A percentile compares a stretch with the other conserved stretches of the same genome.
These are phyloP conservation scores for Dromiciops gliroides DNA, from an alignment of 2,113 vertebrate species.

Conservation along the genomic window DNA sequence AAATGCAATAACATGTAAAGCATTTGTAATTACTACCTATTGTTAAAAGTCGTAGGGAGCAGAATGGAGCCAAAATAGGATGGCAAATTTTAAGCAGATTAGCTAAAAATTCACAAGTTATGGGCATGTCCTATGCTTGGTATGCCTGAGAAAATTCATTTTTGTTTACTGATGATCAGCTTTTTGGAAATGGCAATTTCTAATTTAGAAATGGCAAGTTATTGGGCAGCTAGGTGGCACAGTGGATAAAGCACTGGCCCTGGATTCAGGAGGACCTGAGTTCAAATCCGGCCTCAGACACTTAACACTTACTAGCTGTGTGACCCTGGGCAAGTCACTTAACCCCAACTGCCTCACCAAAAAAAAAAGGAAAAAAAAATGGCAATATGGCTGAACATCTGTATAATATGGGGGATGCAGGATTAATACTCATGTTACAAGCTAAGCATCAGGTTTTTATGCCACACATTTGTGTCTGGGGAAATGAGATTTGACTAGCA, in stretches of 20 bases:
- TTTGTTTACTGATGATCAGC: not conserved
- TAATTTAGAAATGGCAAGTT: too few species aligned
- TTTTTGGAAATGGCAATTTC: not conserved
- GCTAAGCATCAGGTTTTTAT: not conserved
- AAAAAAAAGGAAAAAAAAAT: too few species aligned
- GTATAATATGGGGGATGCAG: not conserved
- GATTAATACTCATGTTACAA: not conserved
- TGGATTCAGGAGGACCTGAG: too few species aligned
- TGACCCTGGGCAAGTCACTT: too few species aligned
- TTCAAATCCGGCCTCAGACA: too few species aligned
- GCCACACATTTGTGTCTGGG: not conserved
- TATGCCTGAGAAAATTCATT: not conserved
- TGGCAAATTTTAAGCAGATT: not conserved
- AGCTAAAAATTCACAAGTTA: not conserved
- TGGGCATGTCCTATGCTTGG: not conserved
- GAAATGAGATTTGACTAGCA: not conserved
- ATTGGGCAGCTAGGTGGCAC: too few species aligned
- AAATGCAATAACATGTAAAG: not conserved
- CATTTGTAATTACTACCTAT: not conserved
- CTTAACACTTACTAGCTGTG: too few species aligned
- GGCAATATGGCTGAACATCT: not conserved
- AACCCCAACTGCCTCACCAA: too few species aligned
- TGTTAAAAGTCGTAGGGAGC: not conserved
- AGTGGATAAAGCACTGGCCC: too few species aligned
- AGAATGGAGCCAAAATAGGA: not conserved